These are phyloP conservation scores for Lymantria dispar DNA, from an alignment of 2,888 invertebrate species.

Conservation along the genomic window DNA sequence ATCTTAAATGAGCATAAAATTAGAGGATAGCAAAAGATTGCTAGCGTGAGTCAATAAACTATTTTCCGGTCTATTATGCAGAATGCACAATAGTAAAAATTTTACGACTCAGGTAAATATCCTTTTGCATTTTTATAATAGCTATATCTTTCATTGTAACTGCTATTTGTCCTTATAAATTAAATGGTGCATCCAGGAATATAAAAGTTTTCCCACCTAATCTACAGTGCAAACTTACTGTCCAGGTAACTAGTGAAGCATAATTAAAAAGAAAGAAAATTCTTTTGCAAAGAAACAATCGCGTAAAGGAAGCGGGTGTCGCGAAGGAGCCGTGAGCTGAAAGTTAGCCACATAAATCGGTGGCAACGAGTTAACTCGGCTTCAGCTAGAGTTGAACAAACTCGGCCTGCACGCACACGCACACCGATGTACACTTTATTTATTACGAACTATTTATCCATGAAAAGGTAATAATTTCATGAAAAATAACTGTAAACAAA, in stretches of 20 bases:
- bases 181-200: neutral
- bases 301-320: constrained; percentile 62
- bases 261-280: constrained; percentile 43
- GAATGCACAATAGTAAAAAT: too few relatives aligned
- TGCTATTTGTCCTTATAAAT: neutral
- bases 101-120: too few relatives aligned
- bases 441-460: constrained; percentile 35
- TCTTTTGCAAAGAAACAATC: constrained; percentile 51
- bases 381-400: constrained; percentile 61
- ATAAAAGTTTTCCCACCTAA: constrained; percentile 2
- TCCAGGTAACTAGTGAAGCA: constrained; percentile 31
- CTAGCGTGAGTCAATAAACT: too few relatives aligned
- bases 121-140: too few relatives aligned
- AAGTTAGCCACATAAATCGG: constrained; percentile 65
- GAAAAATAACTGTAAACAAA: too few relatives aligned
- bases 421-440: constrained; percentile 44
- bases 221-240: constrained; percentile 5
- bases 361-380: constrained; percentile 67
- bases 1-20: too few relatives aligned
- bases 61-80: too few relatives aligned
- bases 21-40: too few relatives aligned
- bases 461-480: neutral
- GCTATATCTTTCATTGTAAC: neutral
- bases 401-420: constrained; percentile 54
- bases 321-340: constrained; percentile 56